Base-by-base conservation (phyloP, 2,888 invertebrate species). In the Ceramica pisi region DNA sequence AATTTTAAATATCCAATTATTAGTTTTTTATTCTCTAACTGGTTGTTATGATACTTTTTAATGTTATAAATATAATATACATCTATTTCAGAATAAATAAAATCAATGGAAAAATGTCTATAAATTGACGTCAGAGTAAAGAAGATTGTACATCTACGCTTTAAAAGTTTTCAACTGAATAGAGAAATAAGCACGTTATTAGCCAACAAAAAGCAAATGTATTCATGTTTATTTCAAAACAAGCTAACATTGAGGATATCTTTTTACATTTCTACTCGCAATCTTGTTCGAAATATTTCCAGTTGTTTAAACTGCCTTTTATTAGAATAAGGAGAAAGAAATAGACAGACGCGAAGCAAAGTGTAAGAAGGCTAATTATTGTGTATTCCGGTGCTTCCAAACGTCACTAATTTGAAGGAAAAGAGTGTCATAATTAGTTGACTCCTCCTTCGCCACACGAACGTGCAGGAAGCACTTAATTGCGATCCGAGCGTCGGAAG, bases 381-480 rank as follows among this genome's bases (percentile, higher is more conserved):
- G 69, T 80, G 65, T 74, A 70, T 83, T 72, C 71, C 63, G 68
- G 35, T n/a, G 71, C 63, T 73, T 73, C 66, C 71, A 75, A 81
- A 81, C 70, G 77, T 77, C 82, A 88, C 84, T 82, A 76, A 84
- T 86, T 85, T 78, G 78, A 82, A 86, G 83, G 78, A 82, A 89
- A 87, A 89, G 83, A 87, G 87, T 89, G 87, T 89, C 88, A 90
- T 90, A 91, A 91, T 91, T 90, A 90, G 88, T 89, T 86, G 87
- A 88, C 89, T 88, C 88, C 85, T 89, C 82, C 87, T 88, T 87
- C 63, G 76, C 83, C 82, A 78, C 83, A 85, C 86, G 83, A 85
- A 88, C 87, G 87, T 89, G 87, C 86, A 89, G 90, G 88, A 91
- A 90, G 84, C 89, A 86, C 87, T 89, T 92, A 91, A 92, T 91